These are phyloP conservation scores for Balaeniceps rex DNA, from an alignment of 2,113 vertebrate genomes.

Conservation along the genomic window DNA sequence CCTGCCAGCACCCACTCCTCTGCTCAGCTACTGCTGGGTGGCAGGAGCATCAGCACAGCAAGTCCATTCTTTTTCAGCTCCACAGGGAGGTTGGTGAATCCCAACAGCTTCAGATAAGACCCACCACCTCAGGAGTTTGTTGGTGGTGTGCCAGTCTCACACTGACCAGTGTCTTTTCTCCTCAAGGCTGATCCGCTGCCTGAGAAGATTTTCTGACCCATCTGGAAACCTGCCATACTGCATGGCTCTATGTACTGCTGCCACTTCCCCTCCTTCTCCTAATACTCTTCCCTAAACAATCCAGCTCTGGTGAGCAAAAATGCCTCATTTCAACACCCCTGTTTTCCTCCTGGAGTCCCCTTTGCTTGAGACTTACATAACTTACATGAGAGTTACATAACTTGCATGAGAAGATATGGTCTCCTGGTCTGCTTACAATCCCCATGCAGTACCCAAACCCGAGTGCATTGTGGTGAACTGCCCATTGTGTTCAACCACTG, in stretches of 20 bases:
- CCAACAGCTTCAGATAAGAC: neutral
- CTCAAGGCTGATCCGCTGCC: neutral
- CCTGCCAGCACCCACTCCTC: neutral
- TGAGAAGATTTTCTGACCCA: neutral
- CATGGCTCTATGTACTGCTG: rapidly evolving
- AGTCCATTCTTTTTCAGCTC: neutral
- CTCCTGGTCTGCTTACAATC: neutral
- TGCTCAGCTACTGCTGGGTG: neutral
- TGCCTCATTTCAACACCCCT: neutral
- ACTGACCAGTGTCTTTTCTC: neutral
- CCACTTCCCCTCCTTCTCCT: neutral
- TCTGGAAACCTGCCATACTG: neutral
- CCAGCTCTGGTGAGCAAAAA: neutral
- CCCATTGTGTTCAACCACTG: rapidly evolving
- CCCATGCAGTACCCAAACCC: neutral
- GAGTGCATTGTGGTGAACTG: neutral
- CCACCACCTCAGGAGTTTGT: neutral
- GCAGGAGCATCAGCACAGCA: neutral
- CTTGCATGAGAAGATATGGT: rapidly evolving
- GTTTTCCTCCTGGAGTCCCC: neutral
- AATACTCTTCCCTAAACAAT: neutral
- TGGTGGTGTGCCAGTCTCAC: neutral
- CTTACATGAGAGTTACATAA: no score
- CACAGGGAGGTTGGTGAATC: neutral
- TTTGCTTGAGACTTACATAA: no score